These are phyloP conservation scores for Okamejei kenojei DNA, from an alignment of 2,797 vertebrate species.

Conservation along the genomic window DNA sequence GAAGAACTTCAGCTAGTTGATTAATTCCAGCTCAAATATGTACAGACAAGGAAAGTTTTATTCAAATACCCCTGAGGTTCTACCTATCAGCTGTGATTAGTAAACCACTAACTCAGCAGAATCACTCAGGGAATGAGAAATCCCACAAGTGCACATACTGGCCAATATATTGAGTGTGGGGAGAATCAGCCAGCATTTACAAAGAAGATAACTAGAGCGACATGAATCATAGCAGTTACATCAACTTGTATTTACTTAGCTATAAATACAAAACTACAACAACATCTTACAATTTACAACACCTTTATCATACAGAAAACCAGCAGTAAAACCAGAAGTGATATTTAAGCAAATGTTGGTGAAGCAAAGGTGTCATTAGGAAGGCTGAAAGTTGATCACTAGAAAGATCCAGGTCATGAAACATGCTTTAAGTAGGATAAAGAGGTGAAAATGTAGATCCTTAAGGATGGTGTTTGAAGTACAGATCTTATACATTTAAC, in stretches of 20 bases:
- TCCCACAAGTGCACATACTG: not conserved
- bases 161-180: constrained; percentile 30
- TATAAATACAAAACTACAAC: not conserved
- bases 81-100: constrained; percentile 28
- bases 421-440: not conserved
- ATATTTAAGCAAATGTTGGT: not conserved
- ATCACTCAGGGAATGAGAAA: constrained; percentile 3
- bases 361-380: not conserved
- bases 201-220: not conserved
- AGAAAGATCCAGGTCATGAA: not conserved
- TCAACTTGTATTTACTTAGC: not conserved
- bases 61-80: not conserved
- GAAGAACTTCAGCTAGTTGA: not conserved
- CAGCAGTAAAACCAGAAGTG: not conserved
- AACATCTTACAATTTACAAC: not conserved
- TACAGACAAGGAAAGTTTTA: constrained; percentile 18
- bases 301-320: not conserved
- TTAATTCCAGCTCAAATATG: not conserved
- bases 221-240: not conserved
- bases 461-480: not conserved
- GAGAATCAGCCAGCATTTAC: not conserved
- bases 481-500: too few relatives aligned
- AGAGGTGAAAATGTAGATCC: not conserved
- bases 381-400: not conserved
- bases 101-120: constrained; percentile 31